Base-by-base conservation (phyloP, 2,113 vertebrate genomes). In the Myiozetetes cayanensis region DNA sequence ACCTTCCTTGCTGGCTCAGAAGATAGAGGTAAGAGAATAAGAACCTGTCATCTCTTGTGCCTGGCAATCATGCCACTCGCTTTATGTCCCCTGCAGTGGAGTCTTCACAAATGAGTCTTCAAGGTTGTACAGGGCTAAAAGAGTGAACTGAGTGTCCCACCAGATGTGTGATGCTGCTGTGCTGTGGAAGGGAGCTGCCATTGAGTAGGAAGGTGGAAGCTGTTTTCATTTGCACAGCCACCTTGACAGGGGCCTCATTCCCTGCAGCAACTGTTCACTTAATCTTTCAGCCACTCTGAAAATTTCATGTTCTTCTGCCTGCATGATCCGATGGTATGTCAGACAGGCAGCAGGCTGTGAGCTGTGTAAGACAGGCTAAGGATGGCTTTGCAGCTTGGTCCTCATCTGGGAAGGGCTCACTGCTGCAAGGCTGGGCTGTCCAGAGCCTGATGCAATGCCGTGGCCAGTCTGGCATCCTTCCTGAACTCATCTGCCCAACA, bases 1-100 rank as follows among this genome's bases (percentile, higher is more conserved):
- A 95, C 99, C 99, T 49, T 99, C 99, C 5, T 98, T 99, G 74
- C 97, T 99, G 97, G 99, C 99, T 94, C 99, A 99, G 98, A 99
- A 99, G 98, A 99, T 99, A 94, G 99, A 99, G 99, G 99, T 99
- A 94, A 98, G 96, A 44, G 41, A 21, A 65, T 44, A 63, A 81
- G 73, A 35, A 8, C 5, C 17, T 22, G 2, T 41, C 30, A 25
- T 43, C 23, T 58, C 56, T 46, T 53, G 20, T 92, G 53, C 28
- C 20, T 85, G 31, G 39, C 77, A 80, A 30, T 21, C 21, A 7
- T 65, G 14, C 41, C 27, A 71, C 30, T 93, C 4, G 18, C n/a
- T 55, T 89, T 30, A 12, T 58, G 31, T 72, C 15, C 0, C 1
- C 22, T 94, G 50, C 20, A 16, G 11, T 10, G 4, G 11, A 61